Evolutionary conservation across 2,797 vertebrate species (phyloP), one percentile per base, ranked within the genome.

Genomic region (Alectoris magna): DNA sequence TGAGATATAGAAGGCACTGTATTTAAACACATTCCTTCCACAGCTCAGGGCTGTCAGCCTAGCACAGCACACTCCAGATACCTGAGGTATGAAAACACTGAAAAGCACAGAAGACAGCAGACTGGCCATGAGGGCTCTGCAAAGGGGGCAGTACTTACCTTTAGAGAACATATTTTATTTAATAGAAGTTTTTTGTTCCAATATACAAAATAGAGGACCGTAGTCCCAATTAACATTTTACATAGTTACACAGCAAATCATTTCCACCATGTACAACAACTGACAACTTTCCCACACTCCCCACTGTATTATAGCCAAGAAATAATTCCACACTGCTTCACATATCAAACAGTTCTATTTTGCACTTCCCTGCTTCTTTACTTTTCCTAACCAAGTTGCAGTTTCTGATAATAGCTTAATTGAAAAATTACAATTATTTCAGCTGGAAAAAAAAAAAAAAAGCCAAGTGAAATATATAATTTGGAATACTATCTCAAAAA

Each of bases 121-220:
- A 80, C 72, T 79, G 90, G 72, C 29, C 86, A 73, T 64, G 24
- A 2, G 22, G 36, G 76, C 64, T 96, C 84, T 83, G 95, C 90
- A 96, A 91, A 97, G 71, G 81, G 94, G 88, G 91, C 88, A 86
- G 68, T 66, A 88, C 77, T 88, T 96, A 96, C 83, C 94, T 97
- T 96, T 85, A 94, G 60, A 96, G 96, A 99, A 96, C 97, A 98
- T 98, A 98, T 98, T 97, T 98, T 98, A 98, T 98, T 98, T 98
- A 97, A 98, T 99, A 99, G 98, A 99, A 98, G 98, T 98, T 98
- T 98, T 98, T 98, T 98, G 96, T 97, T 97, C 98, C 97, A 97
- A 98, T 97, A 97, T 97, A 98, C 98, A 97, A 96, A 97, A 98
- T 96, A 96, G 81, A 90, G 97, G 97, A 98, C 96, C 77, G 88